Conservation (phyloP, 2,113 vertebrate genomes). For the Silurus glanis region DNA sequence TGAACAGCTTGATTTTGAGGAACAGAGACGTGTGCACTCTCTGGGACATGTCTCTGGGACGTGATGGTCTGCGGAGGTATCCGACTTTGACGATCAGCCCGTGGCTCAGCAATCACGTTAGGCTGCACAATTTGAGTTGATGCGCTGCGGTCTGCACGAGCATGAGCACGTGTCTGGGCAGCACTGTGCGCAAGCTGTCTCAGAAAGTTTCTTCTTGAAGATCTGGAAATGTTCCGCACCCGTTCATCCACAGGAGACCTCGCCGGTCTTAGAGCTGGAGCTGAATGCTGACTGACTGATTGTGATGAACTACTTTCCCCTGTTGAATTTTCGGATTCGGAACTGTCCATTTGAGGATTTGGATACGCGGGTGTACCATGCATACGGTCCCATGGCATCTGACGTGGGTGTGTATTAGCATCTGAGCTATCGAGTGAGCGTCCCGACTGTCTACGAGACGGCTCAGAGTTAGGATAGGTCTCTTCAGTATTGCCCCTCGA, state of each 20-base stretch:
- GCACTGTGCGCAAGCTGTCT: constrained; percentile 29
- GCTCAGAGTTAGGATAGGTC: constrained; percentile 58
- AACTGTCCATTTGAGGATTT: constrained; percentile 16
- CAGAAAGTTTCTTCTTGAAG: constrained; percentile 36
- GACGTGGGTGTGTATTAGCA: constrained; percentile 26
- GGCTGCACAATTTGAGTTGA: constrained; percentile 50
- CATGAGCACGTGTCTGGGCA: constrained; percentile 47
- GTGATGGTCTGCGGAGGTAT: constrained; percentile 1
- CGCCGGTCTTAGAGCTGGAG: not conserved
- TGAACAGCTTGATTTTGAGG: constrained; percentile 54
- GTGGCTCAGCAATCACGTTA: constrained; percentile 47
- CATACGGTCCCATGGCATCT: constrained; percentile 70
- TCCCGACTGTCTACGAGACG: not conserved
- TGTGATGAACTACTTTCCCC: not conserved
- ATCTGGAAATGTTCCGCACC: not conserved
- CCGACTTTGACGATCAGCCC: constrained; percentile 35
- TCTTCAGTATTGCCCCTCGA: constrained; percentile 50
- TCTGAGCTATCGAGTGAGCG: not conserved
- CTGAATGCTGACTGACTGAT: not conserved
- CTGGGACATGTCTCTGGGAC: not conserved
- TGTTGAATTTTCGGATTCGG: constrained; percentile 45
- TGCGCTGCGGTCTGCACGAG: constrained; percentile 48
- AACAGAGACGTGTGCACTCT: not conserved
- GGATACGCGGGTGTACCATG: constrained; percentile 72
- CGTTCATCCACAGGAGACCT: not conserved